Conservation (phyloP, 2,888 invertebrate genomes). For the Lampropteryx suffumata region DNA sequence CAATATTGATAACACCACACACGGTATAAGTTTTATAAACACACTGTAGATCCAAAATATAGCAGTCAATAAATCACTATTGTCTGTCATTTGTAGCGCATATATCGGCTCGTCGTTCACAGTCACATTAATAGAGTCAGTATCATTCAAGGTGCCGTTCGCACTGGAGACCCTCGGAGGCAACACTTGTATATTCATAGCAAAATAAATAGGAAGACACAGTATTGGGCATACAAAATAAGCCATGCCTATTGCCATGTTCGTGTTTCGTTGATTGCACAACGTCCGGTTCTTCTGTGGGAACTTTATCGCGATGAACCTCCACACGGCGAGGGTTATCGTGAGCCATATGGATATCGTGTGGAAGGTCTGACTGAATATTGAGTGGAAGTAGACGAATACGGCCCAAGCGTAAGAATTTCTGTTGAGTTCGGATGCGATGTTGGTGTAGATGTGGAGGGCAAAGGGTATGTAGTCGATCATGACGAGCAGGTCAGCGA, state of each 20-base stretch:
- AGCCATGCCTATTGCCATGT: conserved; percentile 88
- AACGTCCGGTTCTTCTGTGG: conserved; percentile 91
- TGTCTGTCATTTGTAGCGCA: conserved; percentile 85
- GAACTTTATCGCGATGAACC: conserved; percentile 93
- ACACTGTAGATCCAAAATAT: conserved; percentile 97
- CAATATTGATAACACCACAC: conserved; percentile 92
- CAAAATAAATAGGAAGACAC: conserved; percentile 92
- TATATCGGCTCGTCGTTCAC: conserved; percentile 78
- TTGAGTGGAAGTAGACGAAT: conserved; percentile 93
- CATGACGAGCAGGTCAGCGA: conserved; percentile 96
- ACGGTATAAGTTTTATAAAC: conserved; percentile 95
- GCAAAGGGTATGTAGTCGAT: conserved; percentile 96
- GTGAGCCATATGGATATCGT: conserved; percentile 97
- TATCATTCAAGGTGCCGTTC: conserved; percentile 52
- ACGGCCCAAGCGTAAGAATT: conserved; percentile 89
- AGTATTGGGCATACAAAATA: conserved; percentile 92
- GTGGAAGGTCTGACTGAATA: conserved; percentile 93
- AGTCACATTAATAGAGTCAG: conserved; percentile 47
- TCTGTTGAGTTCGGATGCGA: conserved; percentile 68
- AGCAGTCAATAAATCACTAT: conserved; percentile 84
- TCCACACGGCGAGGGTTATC: conserved; percentile 95
- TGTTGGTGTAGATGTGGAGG: conserved; percentile 88
- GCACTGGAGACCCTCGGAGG: conserved; percentile 34
- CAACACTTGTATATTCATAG: conserved; percentile 86
- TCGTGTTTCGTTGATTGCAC: conserved; percentile 91